A percentile compares a stretch with the other conserved stretches of the same genome.
Conservation (phyloP, 2,113 vertebrate species). For the Myotis davidii region DNA sequence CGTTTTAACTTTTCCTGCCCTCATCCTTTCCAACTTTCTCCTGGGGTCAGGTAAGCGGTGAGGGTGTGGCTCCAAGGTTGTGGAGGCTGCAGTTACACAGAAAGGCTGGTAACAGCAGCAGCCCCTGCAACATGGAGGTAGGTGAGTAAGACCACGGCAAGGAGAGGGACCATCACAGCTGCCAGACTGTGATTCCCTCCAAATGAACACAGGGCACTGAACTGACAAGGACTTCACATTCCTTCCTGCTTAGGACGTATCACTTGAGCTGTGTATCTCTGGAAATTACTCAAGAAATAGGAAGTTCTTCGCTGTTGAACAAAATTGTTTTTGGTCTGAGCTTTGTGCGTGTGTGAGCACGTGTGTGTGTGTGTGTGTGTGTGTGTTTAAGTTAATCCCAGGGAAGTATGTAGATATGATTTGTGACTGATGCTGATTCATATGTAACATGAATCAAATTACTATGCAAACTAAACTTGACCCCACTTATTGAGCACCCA, state of each 20-base stretch:
- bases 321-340: not conserved
- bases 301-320: not conserved
- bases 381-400: not conserved
- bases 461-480: not conserved
- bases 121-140: fast-evolving
- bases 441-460: not conserved
- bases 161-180: not conserved
- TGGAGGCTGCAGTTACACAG: not conserved
- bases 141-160: fast-evolving
- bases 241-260: not conserved
- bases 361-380: fast-evolving
- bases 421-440: not conserved
- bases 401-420: not conserved
- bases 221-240: fast-evolving
- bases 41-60: not conserved
- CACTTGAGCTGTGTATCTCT: not conserved
- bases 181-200: not conserved
- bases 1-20: not conserved
- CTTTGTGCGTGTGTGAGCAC: not conserved
- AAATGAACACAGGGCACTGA: not conserved
- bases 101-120: not conserved
- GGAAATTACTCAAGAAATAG: not conserved
- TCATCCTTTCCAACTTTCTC: not conserved
- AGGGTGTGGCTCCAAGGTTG: not conserved
- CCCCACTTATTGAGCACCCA: not conserved